phyloP scores from a whole-genome alignment of 2,797 vertebrate species.

The Phaenicophaeus curvirostris region DNA sequence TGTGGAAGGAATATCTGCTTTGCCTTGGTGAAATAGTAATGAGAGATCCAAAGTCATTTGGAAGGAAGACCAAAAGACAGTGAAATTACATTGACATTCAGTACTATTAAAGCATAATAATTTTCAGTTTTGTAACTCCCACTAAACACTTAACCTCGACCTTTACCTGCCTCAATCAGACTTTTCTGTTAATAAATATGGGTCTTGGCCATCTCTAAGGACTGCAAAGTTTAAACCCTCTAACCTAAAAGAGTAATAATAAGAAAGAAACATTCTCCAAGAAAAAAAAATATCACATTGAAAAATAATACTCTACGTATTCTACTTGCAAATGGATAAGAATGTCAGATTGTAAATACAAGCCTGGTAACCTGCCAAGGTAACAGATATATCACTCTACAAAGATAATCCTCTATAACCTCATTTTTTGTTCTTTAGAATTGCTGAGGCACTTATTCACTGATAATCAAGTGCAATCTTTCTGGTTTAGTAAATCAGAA shows the following conservation, averaged over 20 bases:
- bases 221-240: not conserved
- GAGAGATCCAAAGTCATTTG: fast-evolving
- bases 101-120: not conserved
- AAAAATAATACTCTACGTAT: not conserved
- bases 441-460: not conserved
- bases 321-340: not conserved
- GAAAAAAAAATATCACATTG: not conserved
- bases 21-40: not conserved
- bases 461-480: not conserved
- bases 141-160: not conserved
- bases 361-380: not conserved
- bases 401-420: not conserved
- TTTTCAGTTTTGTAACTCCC: not conserved
- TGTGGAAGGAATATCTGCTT: not conserved
- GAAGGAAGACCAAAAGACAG: not conserved
- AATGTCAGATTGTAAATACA: not conserved
- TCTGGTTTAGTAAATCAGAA: not conserved
- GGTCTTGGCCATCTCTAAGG: not conserved
- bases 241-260: too few species aligned
- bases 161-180: not conserved
- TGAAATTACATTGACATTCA: not conserved
- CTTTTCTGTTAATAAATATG: not conserved
- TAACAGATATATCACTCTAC: not conserved
- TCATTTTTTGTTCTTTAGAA: not conserved
- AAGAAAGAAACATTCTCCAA: not conserved